Evolutionary conservation across 2,797 vertebrate species (phyloP).

Genomic region (Cynopterus sphinx): DNA sequence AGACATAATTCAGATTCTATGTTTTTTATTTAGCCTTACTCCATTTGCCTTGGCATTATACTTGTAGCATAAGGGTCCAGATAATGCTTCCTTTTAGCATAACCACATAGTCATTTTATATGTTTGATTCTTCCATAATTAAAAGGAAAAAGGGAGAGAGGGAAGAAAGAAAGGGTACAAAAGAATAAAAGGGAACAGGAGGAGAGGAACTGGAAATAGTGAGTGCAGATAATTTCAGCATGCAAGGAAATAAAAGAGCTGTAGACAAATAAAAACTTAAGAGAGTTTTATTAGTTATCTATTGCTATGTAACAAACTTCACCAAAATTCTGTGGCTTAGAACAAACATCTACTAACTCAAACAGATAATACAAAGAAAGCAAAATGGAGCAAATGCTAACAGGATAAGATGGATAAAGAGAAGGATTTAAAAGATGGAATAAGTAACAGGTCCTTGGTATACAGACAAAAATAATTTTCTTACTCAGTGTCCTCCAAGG

Average conservation of each 20-base stretch:
- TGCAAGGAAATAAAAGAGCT: neutral
- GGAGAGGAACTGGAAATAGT: neutral
- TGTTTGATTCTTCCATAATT: too few relatives aligned
- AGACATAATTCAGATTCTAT: too few relatives aligned
- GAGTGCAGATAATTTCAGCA: neutral
- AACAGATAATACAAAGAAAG: neutral
- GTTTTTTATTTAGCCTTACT: too few relatives aligned
- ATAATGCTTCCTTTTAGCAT: neutral
- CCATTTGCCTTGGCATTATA: too few relatives aligned
- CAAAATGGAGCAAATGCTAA: neutral
- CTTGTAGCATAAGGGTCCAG: neutral
- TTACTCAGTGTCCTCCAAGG: too few relatives aligned
- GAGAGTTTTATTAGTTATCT: neutral
- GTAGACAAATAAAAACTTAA: neutral
- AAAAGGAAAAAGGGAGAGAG: neutral
- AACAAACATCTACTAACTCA: neutral
- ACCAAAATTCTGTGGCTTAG: neutral
- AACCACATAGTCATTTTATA: neutral
- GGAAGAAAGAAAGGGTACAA: too few relatives aligned
- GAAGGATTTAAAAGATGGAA: neutral
- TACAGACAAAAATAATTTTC: neutral
- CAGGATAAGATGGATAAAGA: neutral
- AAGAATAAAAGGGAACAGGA: neutral
- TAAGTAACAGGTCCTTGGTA: too few relatives aligned
- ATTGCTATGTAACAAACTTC: neutral